Evolutionary conservation across 2,797 vertebrate genomes (phyloP), one percentile per base, ranked within the genome.

Genomic region (Alfaro cultratus): DNA sequence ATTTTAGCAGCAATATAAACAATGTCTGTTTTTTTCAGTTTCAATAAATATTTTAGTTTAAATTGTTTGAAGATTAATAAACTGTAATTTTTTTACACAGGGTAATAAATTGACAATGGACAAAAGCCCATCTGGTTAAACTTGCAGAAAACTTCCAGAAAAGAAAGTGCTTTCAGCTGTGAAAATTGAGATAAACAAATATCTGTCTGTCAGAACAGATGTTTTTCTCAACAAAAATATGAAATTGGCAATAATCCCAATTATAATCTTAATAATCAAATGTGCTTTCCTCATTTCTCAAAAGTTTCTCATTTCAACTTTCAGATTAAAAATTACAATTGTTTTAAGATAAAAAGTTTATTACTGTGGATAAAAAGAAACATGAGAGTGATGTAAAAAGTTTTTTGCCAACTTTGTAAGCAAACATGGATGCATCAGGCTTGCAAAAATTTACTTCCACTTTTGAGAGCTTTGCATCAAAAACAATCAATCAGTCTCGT

Each of bases 361-460:
- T 67, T 67, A 21, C 74, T 45, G 39, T 71, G 57, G 12, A 29
- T 60, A 31, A 60, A 60, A 60, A 60, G 26, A 29, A 60, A 60
- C 12, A 29, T 1, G 1, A n/a, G 2, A 0, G 5, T 29, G n/a
- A 31, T 60, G 57, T 60, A 31, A 5, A 60, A 64, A 34, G 29
- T 36, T 64, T 36, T 64, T 34, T 36, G 16, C 60, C 31, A 16
- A 64, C 7, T 34, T 64, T 36, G 15, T 36, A 64, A 64, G 18
- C 60, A 64, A 64, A 64, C 15, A 64, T 7, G 4, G 75, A 83
- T 86, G 80, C 80, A 91, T 81, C 64, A 64, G 79, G 77, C 34
- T 55, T 73, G 46, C 67, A 53, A 80, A 85, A 80, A 51, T 86
- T 77, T 81, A 77, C 76, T 80, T 75, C 75, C 80, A 68, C 83